A percentile compares a stretch with the other conserved stretches of the same genome.
Evolutionary conservation across 2,888 invertebrate species (phyloP).

Genomic region (Drosophila paramelanica): DNA sequence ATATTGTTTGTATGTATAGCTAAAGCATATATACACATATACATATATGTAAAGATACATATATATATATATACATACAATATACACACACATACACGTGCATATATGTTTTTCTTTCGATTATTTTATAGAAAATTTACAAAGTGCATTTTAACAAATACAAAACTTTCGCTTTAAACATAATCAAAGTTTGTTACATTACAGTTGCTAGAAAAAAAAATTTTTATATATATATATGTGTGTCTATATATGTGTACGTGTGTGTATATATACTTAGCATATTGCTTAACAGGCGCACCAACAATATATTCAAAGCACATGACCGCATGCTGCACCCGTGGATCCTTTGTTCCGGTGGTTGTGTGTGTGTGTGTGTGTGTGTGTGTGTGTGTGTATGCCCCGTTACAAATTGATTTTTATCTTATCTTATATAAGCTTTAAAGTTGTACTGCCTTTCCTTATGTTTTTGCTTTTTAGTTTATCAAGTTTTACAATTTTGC

Average conservation of each 20-base stretch:
- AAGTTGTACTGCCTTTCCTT: neutral
- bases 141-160: no score
- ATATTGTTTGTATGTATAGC: no score
- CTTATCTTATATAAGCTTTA: conserved; percentile 8
- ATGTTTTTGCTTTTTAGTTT: neutral
- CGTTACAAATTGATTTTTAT: neutral
- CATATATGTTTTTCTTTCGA: neutral
- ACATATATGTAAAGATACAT: no score
- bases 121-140: no score
- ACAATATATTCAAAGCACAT: conserved; percentile 13
- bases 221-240: conserved; percentile 3
- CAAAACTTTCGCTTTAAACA: conserved; percentile 3
- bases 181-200: conserved; percentile 6
- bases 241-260: neutral
- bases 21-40: no score
- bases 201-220: conserved; percentile 1
- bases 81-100: conserved; percentile 5
- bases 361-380: neutral
- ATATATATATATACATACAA: no score
- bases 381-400: neutral
- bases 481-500: conserved; percentile 10
- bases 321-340: neutral
- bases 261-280: conserved; percentile 6
- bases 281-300: conserved; percentile 11
- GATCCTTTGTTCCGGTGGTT: conserved; percentile 12